Evolutionary conservation across 2,113 vertebrate species (phyloP), one percentile per base, ranked within the genome.

Genomic region (Protobothrops mucrosquamatus): DNA sequence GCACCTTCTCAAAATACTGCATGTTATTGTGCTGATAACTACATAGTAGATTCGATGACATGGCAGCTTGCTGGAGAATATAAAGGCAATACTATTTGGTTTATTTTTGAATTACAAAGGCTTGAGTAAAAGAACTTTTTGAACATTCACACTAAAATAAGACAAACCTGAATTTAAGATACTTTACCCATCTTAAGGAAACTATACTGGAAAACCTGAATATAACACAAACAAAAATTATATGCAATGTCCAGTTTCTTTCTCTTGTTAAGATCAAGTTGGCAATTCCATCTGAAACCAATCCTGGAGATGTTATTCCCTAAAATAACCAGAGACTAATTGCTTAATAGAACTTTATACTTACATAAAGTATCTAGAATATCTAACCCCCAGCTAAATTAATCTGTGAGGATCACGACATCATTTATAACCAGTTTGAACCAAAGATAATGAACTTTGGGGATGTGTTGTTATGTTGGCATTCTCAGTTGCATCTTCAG

Each of bases 1-100:
- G 14, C 81, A 95, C 23, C 92, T 93, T 93, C 93, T 91, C 90
- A 7, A 94, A 95, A 87, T 54, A 59, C 90, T 94, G 94, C 91
- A 43, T 64, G 90, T 61, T 61, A 52, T 85, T 89, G 93, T 93
- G 90, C 94, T 96, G 95, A 96, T 94, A 94, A 94, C 48, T 95
- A 89, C 92, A 64, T 26, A 0, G 90, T 86, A 51, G 94, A 61
- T 92, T 90, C 2, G 2, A 5, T 3, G 39, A 26, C 93, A 93
- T 91, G 89, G 85, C n/a, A 88, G 34, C 69, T 57, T 55, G 93
- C 87, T 0, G 2, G 46, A 59, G 54, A 85, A 89, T 90, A 81
- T 89, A 95, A 91, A 91, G n/a, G 90, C 87, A 92, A 2, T 0
- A 2, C 6, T 0, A 89, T 64, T 61, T 9, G 57, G 64, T 8